Evolutionary conservation across 2,797 vertebrate species (phyloP).

Genomic region (Anguilla anguilla): DNA sequence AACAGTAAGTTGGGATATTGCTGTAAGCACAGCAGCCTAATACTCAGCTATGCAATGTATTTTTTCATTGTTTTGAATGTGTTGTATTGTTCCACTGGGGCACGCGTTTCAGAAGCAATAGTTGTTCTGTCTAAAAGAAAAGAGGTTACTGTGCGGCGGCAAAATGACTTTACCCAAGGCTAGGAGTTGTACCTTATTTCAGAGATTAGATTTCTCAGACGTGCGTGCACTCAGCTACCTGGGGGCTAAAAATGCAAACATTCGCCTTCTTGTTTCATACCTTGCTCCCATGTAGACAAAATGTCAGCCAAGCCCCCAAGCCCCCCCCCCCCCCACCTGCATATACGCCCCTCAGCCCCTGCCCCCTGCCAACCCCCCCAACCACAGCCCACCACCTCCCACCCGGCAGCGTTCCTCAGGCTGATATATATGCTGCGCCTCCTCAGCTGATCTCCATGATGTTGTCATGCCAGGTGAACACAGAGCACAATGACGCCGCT

Average conservation of each 20-base stretch:
- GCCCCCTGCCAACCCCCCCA: neutral
- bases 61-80: slow-evolving; percentile 3
- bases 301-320: neutral
- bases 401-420: slow-evolving; percentile 10
- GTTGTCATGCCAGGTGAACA: slow-evolving; percentile 43
- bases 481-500: neutral
- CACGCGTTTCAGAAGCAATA: slow-evolving; percentile 25
- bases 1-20: neutral
- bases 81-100: slow-evolving; percentile 27
- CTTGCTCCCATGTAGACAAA: slow-evolving; percentile 18
- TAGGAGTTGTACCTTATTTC: slow-evolving; percentile 36
- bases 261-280: slow-evolving; percentile 26
- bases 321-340: neutral
- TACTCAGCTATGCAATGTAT: neutral
- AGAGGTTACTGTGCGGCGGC: slow-evolving; percentile 18
- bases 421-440: slow-evolving; percentile 52
- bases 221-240: slow-evolving; percentile 22
- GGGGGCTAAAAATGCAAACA: slow-evolving; percentile 18
- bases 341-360: neutral
- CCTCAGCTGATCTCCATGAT: slow-evolving; percentile 46
- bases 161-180: slow-evolving; percentile 49
- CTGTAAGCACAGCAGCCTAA: neutral
- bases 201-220: slow-evolving; percentile 41
- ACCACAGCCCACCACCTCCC: neutral
- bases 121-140: slow-evolving; percentile 41